Conservation (phyloP, 2,888 invertebrate species). For the Yponomeuta cagnagella region DNA sequence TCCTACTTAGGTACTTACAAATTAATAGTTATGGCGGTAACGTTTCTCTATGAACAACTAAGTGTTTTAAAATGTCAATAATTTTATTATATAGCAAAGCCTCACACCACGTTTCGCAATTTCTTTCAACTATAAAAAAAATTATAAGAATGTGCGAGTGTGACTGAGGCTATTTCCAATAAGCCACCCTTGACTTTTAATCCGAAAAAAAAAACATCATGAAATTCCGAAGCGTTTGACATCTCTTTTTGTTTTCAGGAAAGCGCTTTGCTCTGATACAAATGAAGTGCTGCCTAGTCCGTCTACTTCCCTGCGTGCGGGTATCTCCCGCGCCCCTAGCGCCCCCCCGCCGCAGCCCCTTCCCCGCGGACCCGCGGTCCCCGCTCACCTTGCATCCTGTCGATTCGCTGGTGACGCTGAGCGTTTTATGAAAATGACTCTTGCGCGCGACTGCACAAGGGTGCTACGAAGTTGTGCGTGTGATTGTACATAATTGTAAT, state of each 20-base stretch:
- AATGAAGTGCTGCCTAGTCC: slow-evolving; percentile 61
- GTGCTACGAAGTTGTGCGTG: not conserved
- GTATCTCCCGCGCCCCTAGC: slow-evolving; percentile 27
- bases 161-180: not conserved
- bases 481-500: not conserved
- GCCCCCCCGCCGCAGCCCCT: slow-evolving; percentile 37
- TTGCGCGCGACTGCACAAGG: not conserved
- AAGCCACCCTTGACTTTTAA: not conserved
- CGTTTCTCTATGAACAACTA: too few species aligned
- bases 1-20: too few species aligned
- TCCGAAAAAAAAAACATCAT: not conserved
- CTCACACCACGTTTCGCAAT: too few species aligned
- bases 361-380: slow-evolving; percentile 52
- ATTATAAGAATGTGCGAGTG: too few species aligned
- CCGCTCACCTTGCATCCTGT: slow-evolving; percentile 59
- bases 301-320: slow-evolving; percentile 42
- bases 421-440: slow-evolving; percentile 41
- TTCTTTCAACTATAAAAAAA: too few species aligned
- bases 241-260: slow-evolving; percentile 33
- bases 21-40: too few species aligned
- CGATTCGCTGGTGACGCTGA: slow-evolving; percentile 50
- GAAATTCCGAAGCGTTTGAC: not conserved
- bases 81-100: too few species aligned
- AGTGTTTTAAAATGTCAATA: too few species aligned
- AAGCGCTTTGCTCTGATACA: slow-evolving; percentile 66